Conservation (phyloP, 2,113 vertebrate species). For the Hylia prasina region DNA sequence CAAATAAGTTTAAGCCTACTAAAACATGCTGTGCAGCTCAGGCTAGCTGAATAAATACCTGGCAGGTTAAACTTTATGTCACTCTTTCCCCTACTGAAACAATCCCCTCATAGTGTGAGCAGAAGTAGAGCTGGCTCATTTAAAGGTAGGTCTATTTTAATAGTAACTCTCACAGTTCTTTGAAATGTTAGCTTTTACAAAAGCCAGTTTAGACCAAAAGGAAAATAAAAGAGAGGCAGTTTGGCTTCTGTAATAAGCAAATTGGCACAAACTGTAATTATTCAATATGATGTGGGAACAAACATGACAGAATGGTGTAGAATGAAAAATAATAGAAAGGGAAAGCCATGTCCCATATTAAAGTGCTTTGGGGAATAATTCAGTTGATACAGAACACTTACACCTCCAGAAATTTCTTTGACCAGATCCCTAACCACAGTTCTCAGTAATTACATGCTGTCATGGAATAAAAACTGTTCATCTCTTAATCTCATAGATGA, state of each 20-base stretch:
- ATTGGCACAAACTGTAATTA: not conserved
- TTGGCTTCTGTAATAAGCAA: not conserved
- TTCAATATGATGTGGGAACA: not conserved
- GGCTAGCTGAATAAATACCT: not conserved
- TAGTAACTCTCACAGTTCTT: not conserved
- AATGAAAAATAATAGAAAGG: not conserved
- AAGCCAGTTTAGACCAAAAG: not conserved
- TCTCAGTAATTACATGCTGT: not conserved
- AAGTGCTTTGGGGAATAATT: not conserved
- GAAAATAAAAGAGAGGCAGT: not conserved
- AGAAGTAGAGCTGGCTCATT: not conserved
- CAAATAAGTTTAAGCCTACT: not conserved
- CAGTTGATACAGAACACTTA: not conserved
- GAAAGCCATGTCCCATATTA: not conserved
- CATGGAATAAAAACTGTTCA: not conserved
- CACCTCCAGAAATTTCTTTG: not conserved
- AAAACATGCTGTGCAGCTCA: not conserved
- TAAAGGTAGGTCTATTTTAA: not conserved
- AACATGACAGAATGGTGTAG: not conserved
- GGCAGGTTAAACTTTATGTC: not conserved
- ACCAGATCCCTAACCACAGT: not conserved
- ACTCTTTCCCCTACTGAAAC: not conserved
- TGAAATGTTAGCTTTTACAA: not conserved
- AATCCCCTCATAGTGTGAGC: not conserved
- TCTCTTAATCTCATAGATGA: not conserved